Base-by-base conservation (phyloP, 1,140 invertebrate genomes). In the Batillaria attramentaria region DNA sequence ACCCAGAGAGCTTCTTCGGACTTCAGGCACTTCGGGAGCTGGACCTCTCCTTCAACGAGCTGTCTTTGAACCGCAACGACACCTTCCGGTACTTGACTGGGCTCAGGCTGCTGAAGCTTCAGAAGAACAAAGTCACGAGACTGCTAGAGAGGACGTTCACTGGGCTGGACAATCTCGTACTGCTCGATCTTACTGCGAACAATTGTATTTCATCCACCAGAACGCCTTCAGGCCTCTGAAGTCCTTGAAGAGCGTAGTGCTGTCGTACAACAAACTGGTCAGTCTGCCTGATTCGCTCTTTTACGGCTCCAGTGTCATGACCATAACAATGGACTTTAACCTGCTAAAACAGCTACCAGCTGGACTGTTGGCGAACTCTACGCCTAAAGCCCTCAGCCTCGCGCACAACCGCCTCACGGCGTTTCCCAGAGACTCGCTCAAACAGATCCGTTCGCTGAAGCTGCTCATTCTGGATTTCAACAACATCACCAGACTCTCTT, bases 1-100 rank as follows among this genome's bases (percentile, higher is more conserved):
- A 62, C 39, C 35, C 74, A 0, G 41, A n/a, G 10, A 66, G 62
- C 74, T 28, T 65, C 10, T 39, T n/a, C 20, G 57, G 42, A 13
- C 37, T 65, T 24, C 24, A 39, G 0, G 18, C 78, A 35, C 31
- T 85, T 31, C 68, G 35, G 31, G 8, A 43, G 0, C 60, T 85
- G 13, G 81, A 85, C 74, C 70, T 85, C 37, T 81, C 78, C n/a
- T 42, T 72, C 18, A 86, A 84, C 70, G 33, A 41, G 31, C 81
- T 86, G 43, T 13, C 5, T 35, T 24, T 4, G 5, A 70, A 83
- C 5, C 3, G n/a, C 5, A 75, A 73, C 6, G 18, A 73, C 24
- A 80, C 78, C 46, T 83, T 86, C 41, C 28, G 70, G 33, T 82
- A 82, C 18, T 76, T 83, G 33, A 10, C 28, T 31, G 79, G 50